phyloP scores from a whole-genome alignment of 2,797 vertebrate genomes.

The Melanotaenia nigrans region DNA sequence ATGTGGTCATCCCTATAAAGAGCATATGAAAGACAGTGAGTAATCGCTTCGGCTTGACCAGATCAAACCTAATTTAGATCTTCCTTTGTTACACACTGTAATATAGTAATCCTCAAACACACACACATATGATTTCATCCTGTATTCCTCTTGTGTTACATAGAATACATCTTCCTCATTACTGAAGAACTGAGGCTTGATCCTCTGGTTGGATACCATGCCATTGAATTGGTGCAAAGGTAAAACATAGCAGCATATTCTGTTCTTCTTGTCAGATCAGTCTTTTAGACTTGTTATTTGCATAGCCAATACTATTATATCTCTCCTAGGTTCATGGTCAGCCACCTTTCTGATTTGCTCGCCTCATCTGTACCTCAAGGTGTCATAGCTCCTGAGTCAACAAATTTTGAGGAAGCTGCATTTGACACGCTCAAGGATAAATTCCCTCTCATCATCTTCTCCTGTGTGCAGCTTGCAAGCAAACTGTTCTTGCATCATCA shows the following conservation, averaged over 20 bases:
- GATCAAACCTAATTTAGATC: not conserved
- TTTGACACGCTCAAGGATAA: slow-evolving; percentile 79
- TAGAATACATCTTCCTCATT: slow-evolving; percentile 90
- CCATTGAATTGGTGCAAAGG: slow-evolving; percentile 92
- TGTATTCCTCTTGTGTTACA: slow-evolving; percentile 12
- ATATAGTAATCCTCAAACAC: not conserved
- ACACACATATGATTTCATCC: not conserved
- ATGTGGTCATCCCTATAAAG: not conserved
- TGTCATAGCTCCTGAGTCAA: slow-evolving; percentile 13
- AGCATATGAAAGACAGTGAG: not conserved
- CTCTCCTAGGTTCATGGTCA: slow-evolving; percentile 88
- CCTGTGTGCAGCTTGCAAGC: slow-evolving; percentile 93
- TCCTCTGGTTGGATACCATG: slow-evolving; percentile 85
- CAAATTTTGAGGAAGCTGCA: slow-evolving; percentile 68
- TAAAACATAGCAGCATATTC: slow-evolving; percentile 55
- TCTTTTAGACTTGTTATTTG: not conserved
- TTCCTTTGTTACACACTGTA: not conserved
- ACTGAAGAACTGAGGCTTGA: slow-evolving; percentile 87
- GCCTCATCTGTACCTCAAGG: slow-evolving; percentile 31
- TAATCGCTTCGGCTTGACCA: not conserved
- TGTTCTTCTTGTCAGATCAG: not conserved
- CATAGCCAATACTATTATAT: not conserved
- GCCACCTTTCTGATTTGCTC: slow-evolving; percentile 80
- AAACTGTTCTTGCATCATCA: slow-evolving; percentile 88
- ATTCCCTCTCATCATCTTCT: slow-evolving; percentile 86